Base-by-base conservation (phyloP, 1,140 invertebrate genomes). In the Scaptomyza hsui region DNA sequence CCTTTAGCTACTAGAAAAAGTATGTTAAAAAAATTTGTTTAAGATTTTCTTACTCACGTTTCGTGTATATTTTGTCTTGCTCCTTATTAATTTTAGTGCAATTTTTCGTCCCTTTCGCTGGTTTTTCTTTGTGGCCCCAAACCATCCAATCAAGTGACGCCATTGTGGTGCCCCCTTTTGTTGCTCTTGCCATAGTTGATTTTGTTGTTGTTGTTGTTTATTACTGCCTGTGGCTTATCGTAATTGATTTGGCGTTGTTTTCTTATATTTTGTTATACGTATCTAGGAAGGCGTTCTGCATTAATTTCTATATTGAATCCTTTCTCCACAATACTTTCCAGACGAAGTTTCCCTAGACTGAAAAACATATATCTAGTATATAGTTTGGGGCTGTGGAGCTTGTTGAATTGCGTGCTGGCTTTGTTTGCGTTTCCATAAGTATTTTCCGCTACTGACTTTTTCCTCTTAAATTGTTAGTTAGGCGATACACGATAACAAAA, bases 291-390 rank as follows among this genome's bases (percentile, higher is more conserved):
- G 71, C 75, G 75, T 71, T 52, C 62, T 53, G 82, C 80, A 85
- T 83, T 85, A 85, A 79, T 85, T 85, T 76, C 67, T 72, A 80
- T 86, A 85, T 85, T 86, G 80, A 85, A 85, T 85, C 81, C 81
- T 80, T 85, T 78, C 44, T n/a, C n/a, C n/a, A n/a, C 56, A 56
- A 61, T 69, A 72, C 72, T 65, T 37, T 15, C 52, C 12, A 47
- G 18, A 41, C 49, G 47, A 24, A 53, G 41, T 48, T 53, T 26
- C 29, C 19, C 13, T 35, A 12, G 29, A 26, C 24, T 49, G 42
- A 16, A 26, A 45, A 16, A 15, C 21, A 37, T 45, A 63, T 32
- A 9, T 15, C 1, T 41, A 24, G 7, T 41, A 15, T 15, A 13
- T 15, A 18, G 41, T 44, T 18, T 15, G 4, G 18, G 15, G 1